Evolutionary conservation across 37 sponge, comb jelly and placozoan genomes (phyloP).

Genomic region (Halichondria panicea): DNA sequence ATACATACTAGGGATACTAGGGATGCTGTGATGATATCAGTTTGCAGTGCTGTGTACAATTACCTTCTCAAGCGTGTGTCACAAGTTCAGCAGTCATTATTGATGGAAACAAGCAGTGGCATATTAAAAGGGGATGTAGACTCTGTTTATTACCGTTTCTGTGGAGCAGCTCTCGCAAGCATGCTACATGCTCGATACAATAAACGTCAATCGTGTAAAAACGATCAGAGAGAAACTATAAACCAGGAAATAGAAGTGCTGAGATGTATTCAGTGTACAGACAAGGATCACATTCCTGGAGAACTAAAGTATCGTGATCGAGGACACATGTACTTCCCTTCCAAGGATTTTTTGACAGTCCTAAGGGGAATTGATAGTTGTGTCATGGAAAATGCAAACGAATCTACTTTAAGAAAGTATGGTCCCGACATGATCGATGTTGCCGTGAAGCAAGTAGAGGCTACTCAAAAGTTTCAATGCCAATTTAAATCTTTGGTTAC

Average conservation of each 20-base stretch:
- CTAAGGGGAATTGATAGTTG: background rate
- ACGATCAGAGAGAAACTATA: background rate
- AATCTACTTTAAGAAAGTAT: slow-evolving; percentile 14
- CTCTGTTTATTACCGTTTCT: slow-evolving; percentile 20
- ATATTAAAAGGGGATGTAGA: background rate
- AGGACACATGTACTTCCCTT: slow-evolving; percentile 22
- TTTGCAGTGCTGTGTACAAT: slow-evolving; percentile 1
- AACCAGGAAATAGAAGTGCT: slow-evolving; percentile 10
- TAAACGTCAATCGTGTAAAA: background rate
- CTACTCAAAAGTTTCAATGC: slow-evolving; percentile 8
- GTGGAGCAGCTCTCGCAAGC: slow-evolving; percentile 11
- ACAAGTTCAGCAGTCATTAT: slow-evolving; percentile 1
- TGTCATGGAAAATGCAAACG: slow-evolving; percentile 33
- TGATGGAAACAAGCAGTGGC: background rate
- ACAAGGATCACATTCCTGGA: slow-evolving; percentile 14
- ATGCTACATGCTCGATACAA: slow-evolving; percentile 16
- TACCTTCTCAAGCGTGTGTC: slow-evolving; percentile 8
- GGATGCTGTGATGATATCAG: slow-evolving; percentile 4
- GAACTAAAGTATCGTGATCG: slow-evolving; percentile 13
- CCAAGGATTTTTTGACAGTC: slow-evolving; percentile 6
- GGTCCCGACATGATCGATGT: slow-evolving; percentile 22
- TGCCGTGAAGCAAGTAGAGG: slow-evolving; percentile 15
- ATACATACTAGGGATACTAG: no score
- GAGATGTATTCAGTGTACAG: background rate
- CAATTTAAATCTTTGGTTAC: slow-evolving; percentile 19